Evolutionary conservation across 1,140 invertebrate genomes (phyloP).

Genomic region (Sminthurinus signatus): DNA sequence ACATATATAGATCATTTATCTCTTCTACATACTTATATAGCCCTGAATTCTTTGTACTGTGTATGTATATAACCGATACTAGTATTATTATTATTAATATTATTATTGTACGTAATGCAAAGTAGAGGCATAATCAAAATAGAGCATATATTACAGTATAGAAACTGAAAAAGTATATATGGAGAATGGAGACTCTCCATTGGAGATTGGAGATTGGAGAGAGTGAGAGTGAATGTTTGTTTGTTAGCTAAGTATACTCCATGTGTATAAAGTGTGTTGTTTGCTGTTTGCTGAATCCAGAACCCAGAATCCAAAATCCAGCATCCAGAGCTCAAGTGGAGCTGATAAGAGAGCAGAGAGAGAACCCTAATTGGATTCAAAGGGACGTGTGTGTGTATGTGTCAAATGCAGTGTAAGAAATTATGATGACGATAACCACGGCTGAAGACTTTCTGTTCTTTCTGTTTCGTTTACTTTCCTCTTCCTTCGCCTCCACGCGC

Average conservation of each 20-base stretch:
- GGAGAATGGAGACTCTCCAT: not conserved
- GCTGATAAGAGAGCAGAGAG: constrained; percentile 11
- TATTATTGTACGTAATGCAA: too few species aligned
- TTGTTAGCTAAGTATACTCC: not conserved
- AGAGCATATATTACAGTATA: not conserved
- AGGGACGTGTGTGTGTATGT: too few species aligned
- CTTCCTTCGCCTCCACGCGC: not conserved
- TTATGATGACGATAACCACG: constrained; percentile 9
- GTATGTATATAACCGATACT: too few species aligned
- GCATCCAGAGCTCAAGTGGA: not conserved
- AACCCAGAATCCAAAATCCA: not conserved
- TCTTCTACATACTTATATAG: too few species aligned
- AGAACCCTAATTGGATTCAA: constrained; percentile 31
- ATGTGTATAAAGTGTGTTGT: not conserved
- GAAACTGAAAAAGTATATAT: not conserved
- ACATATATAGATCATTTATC: too few species aligned
- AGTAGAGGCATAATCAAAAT: too few species aligned
- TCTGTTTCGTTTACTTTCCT: too few species aligned
- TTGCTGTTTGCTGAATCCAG: not conserved
- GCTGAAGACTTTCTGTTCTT: not conserved
- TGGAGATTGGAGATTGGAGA: not conserved
- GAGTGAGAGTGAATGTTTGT: not conserved
- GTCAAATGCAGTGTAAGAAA: constrained; percentile 32
- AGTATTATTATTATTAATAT: too few species aligned
- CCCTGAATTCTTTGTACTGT: too few species aligned